These are phyloP conservation scores for Bugula neritina DNA, from an alignment of 2,888 invertebrate species.

Conservation along the genomic window DNA sequence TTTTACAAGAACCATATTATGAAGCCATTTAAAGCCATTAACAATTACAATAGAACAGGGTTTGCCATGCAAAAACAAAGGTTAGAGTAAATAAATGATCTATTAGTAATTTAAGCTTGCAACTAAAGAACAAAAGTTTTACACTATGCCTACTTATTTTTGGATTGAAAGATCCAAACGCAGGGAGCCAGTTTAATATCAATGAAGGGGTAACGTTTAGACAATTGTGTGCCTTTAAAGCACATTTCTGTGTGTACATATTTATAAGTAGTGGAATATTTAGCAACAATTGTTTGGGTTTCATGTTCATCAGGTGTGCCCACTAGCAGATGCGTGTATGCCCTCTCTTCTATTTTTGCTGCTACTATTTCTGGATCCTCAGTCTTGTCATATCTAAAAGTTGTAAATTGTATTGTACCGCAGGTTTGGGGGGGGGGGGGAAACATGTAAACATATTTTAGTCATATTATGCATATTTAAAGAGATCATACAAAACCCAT, in stretches of 20 bases:
- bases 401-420: too few species aligned
- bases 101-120: too few species aligned
- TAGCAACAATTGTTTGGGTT: background rate
- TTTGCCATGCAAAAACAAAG: background rate
- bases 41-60: background rate
- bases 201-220: background rate
- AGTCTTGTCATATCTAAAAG: constrained; percentile 50
- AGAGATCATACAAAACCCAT: too few species aligned
- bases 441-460: too few species aligned
- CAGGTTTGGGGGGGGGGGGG: too few species aligned
- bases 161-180: background rate
- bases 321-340: constrained; percentile 43
- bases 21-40: background rate
- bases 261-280: background rate
- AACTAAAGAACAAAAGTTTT: too few species aligned
- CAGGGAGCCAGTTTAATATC: constrained; percentile 5
- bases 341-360: background rate
- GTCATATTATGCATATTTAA: too few species aligned
- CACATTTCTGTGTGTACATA: constrained; percentile 6
- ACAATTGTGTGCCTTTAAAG: background rate
- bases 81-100: too few species aligned
- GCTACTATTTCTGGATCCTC: constrained; percentile 41
- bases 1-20: too few species aligned
- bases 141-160: too few species aligned
- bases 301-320: constrained; percentile 30